Evolutionary conservation across 2,888 invertebrate genomes (phyloP), one percentile per base, ranked within the genome.

Genomic region (Steromphala cineraria): DNA sequence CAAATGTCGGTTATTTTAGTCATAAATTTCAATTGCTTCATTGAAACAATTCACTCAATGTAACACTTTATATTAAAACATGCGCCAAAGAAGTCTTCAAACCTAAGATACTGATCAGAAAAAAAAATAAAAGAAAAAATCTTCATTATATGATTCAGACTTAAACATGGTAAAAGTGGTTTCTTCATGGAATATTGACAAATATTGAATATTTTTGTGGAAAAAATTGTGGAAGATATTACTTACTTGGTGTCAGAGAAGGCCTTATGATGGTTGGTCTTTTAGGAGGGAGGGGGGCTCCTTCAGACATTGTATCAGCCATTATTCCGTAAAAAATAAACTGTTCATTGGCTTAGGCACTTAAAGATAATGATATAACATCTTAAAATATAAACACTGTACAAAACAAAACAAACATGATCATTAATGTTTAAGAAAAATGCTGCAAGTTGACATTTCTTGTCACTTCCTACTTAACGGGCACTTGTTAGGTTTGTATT

Each of bases 261-360:
- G 87, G 83, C 77, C 87, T 84, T 67, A 83, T 74, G 40, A 80
- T 82, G n/a, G 82, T 79, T 24, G 84, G 84, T 71, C 82, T 46
- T 36, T 82, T 82, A 0, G 82, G 80, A 74, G 82, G 82, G 78
- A 77, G 81, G 75, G 82, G 82, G 40, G 82, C 76, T 36, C 81
- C 82, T 80, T 78, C 81, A 24, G 79, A 55, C 17, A 62, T 75
- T 17, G 81, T 78, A 21, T 83, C 81, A 56, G 75, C 75, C 83
- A 81, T 81, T 53, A 21, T 53, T 46, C 46, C 46, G 46, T 46
- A 13, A 46, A 46, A 10, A 5, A 5, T 13, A 1, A 46, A 53
- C 4, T 19, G 53, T 0, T 36, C 28, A 13, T 10, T 4, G 10
- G 40, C 19, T 74, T 13, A 55, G 17, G 21, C 53, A 53, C 13